phyloP scores from a whole-genome alignment of 2,797 vertebrate genomes.

The Spinibarbus caldwelli region DNA sequence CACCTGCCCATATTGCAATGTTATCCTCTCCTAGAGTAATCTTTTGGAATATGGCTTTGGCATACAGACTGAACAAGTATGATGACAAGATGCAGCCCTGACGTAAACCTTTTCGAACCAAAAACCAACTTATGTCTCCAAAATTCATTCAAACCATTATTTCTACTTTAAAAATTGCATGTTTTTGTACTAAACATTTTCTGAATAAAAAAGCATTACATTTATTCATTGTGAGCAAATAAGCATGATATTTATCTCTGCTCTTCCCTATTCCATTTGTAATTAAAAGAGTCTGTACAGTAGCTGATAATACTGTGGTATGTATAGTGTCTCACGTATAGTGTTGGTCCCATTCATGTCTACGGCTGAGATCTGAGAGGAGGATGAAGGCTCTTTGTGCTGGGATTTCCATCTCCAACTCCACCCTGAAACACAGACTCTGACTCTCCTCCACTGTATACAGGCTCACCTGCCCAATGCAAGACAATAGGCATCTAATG shows the following conservation, averaged over 20 bases:
- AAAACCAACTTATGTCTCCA: not conserved
- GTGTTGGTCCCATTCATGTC: conserved; percentile 86
- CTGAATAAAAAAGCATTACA: not conserved
- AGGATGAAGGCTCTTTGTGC: conserved; percentile 82
- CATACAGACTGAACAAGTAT: not conserved
- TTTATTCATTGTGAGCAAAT: not conserved
- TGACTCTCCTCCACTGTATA: conserved; percentile 89
- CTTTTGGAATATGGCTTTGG: not conserved
- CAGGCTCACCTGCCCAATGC: conserved; percentile 79
- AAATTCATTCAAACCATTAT: not conserved
- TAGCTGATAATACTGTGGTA: not conserved
- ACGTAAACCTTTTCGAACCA: not conserved
- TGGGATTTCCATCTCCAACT: conserved; percentile 77
- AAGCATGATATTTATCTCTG: not conserved
- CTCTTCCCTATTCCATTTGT: not conserved
- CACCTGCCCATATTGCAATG: not conserved
- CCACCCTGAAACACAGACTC: conserved; percentile 85
- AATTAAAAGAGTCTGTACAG: not conserved
- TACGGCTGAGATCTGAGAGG: conserved; percentile 84
- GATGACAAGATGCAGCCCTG: not conserved
- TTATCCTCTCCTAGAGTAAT: not conserved
- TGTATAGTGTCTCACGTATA: conserved; percentile 78
- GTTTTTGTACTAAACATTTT: too few species aligned
- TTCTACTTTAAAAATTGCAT: not conserved
- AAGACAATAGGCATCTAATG: not conserved